A percentile compares a stretch with the other conserved stretches of the same genome.
phyloP scores from a whole-genome alignment of 2,113 vertebrate species.

The Myodes glareolus region DNA sequence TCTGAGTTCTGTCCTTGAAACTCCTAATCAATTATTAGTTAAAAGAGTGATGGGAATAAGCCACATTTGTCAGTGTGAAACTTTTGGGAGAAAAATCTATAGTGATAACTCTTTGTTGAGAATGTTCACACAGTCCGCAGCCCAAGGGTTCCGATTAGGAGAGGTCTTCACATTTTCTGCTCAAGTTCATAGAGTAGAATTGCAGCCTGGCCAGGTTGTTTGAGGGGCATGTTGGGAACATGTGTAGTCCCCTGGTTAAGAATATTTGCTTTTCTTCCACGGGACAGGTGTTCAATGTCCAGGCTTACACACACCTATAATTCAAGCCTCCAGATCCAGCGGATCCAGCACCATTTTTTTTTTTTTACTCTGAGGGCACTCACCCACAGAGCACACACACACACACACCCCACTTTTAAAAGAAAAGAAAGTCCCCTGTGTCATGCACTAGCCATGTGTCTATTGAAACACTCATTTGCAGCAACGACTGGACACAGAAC shows the following conservation, averaged over 20 bases:
- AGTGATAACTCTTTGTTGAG: not conserved
- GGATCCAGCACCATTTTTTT: not conserved
- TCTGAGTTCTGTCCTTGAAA: not conserved
- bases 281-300: not conserved
- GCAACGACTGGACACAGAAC: not conserved
- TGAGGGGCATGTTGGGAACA: not conserved
- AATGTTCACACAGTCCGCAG: not conserved
- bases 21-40: not conserved
- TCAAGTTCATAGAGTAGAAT: not conserved
- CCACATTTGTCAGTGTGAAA: not conserved
- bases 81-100: not conserved
- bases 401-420: not conserved
- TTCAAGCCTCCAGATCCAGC: not conserved
- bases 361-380: not conserved
- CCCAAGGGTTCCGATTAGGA: slow-evolving; percentile 9
- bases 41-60: not conserved
- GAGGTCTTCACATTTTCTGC: not conserved
- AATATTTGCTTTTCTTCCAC: not conserved
- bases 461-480: slow-evolving; percentile 4
- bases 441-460: not conserved
- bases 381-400: not conserved
- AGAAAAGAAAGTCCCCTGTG: not conserved
- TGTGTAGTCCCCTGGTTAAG: not conserved
- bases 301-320: not conserved
- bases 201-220: not conserved